Base-by-base conservation (phyloP, 2,888 invertebrate species). In the Lamproptera curius region DNA sequence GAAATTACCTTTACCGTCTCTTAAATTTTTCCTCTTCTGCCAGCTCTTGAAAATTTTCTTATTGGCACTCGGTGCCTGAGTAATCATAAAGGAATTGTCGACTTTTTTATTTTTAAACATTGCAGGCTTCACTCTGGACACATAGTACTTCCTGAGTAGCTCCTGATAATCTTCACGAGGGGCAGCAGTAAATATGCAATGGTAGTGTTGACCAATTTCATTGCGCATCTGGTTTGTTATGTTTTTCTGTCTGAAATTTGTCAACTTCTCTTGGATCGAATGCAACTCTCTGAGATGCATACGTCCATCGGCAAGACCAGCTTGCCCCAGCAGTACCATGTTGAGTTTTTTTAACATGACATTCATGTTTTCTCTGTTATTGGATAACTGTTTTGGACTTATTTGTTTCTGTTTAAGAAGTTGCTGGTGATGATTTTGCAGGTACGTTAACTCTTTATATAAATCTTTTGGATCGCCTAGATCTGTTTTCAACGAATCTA, bases 251-350 rank as follows among this genome's bases (percentile, higher is more conserved):
- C 67, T 67, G 2, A 57, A 67, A 46, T 73, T 71, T 11, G 73
- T 74, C 1, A 88, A 60, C 57, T 70, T 73, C 39, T 74, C 61
- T 33, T 77, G 70, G 14, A 85, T 69, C 0, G 68, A 53, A 37
- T 82, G 56, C 13, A 91, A 63, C 52, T 83, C 76, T 2, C 67
- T 78, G 16, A 91, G 62, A 59, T 89, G 89, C 50, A 64, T 58
- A 0, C 72, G 61, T 1, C 91, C 91, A 46, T 88, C 83, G 2
- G 76, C 76, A 15, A 91, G 79, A 0, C 91, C 91, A 0, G 89
- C 89, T 65, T 91, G 90, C 0, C 91, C 91, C 4, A 91, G 66
- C 4, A 91, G 70, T 23, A 91, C 82, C 83, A 89, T 90, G 58
- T 91, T 91, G 0, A 91, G 67, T 39, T 76, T 77, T 44, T 76